These are phyloP conservation scores for Barbus barbus DNA, from an alignment of 2,113 vertebrate genomes.

Conservation along the genomic window DNA sequence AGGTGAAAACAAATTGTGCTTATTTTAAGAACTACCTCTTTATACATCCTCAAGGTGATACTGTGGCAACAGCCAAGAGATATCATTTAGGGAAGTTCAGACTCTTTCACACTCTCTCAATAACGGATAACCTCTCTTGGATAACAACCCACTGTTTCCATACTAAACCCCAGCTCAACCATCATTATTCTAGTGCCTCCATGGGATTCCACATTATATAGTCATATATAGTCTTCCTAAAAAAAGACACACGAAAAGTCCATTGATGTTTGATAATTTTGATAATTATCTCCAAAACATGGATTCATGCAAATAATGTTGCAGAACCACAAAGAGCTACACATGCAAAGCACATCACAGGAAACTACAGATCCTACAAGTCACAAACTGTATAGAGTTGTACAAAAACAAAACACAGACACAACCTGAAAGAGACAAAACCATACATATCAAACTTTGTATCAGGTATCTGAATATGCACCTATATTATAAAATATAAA, in stretches of 20 bases:
- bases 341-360: constrained; percentile 66
- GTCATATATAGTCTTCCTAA: neutral
- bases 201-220: neutral
- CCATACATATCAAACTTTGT: neutral
- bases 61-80: neutral
- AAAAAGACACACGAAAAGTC: constrained; percentile 34
- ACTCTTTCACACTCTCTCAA: constrained; percentile 34
- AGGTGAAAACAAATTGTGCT: constrained; percentile 5
- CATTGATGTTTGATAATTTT: constrained; percentile 18
- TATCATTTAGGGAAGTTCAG: constrained; percentile 46
- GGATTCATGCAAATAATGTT: constrained; percentile 67
- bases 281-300: constrained; percentile 38
- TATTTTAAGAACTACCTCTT: neutral
- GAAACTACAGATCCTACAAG: neutral
- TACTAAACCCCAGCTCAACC: constrained; percentile 17
- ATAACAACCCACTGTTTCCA: constrained; percentile 40
- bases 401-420: neutral
- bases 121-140: constrained; percentile 12
- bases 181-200: constrained; percentile 4
- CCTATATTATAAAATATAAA: neutral
- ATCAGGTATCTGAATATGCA: neutral
- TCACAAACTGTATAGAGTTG: neutral
- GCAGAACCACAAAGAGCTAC: constrained; percentile 8
- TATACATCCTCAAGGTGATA: constrained; percentile 1
- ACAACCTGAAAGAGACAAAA: neutral